Evolutionary conservation across 1,140 invertebrate species (phyloP), one percentile per base, ranked within the genome.

Genomic region (Drosophila saltans): DNA sequence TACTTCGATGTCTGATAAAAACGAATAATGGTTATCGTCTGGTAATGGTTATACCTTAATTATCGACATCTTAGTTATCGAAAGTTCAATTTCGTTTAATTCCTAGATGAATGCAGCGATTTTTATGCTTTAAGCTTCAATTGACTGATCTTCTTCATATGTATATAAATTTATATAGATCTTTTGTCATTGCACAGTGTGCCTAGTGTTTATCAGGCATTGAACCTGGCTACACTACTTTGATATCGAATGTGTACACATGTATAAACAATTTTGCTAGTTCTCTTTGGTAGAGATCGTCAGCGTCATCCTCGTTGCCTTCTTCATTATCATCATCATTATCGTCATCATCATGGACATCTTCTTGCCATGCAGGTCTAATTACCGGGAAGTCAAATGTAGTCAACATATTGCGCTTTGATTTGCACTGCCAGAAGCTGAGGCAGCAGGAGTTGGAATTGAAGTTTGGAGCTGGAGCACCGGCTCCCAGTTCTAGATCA

Each of bases 301-400:
- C 11, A 52, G 58, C 66, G 6, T 40, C 24, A 62, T 0, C 11
- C 58, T 66, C 62, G 6, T 39, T 16, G 66, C 30, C 60, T 3
- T 6, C 45, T 36, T 45, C 64, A 28, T 36, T 5, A 36, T 36
- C 33, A 56, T 60, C 52, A 48, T 66, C 68, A n/a, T 72, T 66
- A 28, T 69, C 69, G 33, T 72, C 57, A 39, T 9, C 57, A 21
- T 57, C 60, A 30, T 36, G 43, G 66, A 28, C 63, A 55, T 41
- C 55, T 56, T 78, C 69, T 60, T 85, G 84, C 80, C 74, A 80
- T 83, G 81, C 84, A 75, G 80, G 80, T 88, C 84, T 88, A 88
- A 88, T 88, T 88, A 88, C 84, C 84, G 84, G 84, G 84, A 88
- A 88, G 84, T 88, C 84, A 88, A 88, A 88, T 88, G 83, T 82